Conservation (phyloP, 2,113 vertebrate genomes). For the Tinamus guttatus region DNA sequence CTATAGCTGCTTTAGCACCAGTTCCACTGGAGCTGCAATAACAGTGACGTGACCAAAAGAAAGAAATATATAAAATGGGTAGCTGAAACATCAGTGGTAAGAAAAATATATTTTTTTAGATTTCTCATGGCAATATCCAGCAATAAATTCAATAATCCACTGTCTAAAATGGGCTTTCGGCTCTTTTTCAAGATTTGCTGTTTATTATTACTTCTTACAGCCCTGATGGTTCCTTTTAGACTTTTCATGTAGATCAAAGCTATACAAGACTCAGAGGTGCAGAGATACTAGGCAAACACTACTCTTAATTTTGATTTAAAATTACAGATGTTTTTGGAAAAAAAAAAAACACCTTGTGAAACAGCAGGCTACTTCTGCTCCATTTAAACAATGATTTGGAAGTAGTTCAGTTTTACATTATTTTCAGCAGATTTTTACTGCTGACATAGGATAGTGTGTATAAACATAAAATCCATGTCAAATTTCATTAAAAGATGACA, state of each 20-base stretch:
- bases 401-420: not conserved
- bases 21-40: not conserved
- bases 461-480: not conserved
- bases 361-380: not conserved
- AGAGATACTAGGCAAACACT: not conserved
- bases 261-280: not conserved
- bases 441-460: not conserved
- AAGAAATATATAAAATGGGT: not conserved
- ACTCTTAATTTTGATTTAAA: not conserved
- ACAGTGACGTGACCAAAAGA: not conserved
- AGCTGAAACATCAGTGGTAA: conserved; percentile 1
- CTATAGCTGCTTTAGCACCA: conserved; percentile 6
- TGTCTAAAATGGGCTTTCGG: conserved; percentile 10
- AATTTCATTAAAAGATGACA: not conserved
- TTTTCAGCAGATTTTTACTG: not conserved
- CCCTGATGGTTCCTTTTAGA: conserved; percentile 43
- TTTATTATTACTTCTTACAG: conserved; percentile 20
- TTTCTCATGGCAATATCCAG: not conserved
- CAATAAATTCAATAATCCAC: conserved; percentile 23
- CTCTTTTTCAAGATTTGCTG: conserved; percentile 47
- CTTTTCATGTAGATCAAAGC: conserved; percentile 22
- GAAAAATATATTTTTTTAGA: conserved; percentile 5
- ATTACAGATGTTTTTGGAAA: not conserved
- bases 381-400: not conserved
- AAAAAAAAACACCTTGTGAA: not conserved